A percentile compares a stretch with the other conserved stretches of the same genome.
Evolutionary conservation across 2,797 vertebrate genomes (phyloP).

Genomic region (Lates japonicus): DNA sequence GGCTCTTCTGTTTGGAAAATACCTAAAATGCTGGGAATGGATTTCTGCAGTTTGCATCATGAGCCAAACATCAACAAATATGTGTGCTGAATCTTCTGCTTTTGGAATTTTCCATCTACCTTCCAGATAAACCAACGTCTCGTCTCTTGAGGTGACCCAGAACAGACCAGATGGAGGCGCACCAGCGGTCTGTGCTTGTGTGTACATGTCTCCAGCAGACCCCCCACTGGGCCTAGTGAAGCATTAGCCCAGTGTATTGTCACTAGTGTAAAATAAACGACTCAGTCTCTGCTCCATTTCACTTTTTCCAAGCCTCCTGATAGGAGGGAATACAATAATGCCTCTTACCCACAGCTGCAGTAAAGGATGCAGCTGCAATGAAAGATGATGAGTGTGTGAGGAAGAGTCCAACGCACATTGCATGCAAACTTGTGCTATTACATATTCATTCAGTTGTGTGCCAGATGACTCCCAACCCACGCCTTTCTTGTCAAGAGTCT

Average conservation of each 20-base stretch:
- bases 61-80: constrained; percentile 12
- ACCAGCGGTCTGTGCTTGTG: constrained; percentile 38
- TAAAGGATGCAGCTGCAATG: constrained; percentile 46
- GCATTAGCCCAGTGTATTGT: constrained; percentile 41
- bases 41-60: constrained; percentile 11
- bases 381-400: constrained; percentile 42
- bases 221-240: constrained; percentile 45
- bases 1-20: constrained; percentile 18
- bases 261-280: constrained; percentile 58
- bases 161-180: constrained; percentile 45
- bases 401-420: constrained; percentile 19
- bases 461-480: constrained; percentile 58
- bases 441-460: constrained; percentile 50
- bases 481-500: constrained; percentile 15
- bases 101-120: constrained; percentile 42
- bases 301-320: constrained; percentile 44
- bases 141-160: constrained; percentile 39
- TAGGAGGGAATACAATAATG: constrained; percentile 20
- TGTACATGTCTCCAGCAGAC: constrained; percentile 34
- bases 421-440: constrained; percentile 28
- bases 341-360: constrained; percentile 28
- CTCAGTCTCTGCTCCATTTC: constrained; percentile 56
- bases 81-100: constrained; percentile 14
- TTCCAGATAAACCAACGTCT: not conserved
- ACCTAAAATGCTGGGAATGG: not conserved